phyloP scores from a whole-genome alignment of 2,888 invertebrate species.

The Hydroisotoma schaefferi region DNA sequence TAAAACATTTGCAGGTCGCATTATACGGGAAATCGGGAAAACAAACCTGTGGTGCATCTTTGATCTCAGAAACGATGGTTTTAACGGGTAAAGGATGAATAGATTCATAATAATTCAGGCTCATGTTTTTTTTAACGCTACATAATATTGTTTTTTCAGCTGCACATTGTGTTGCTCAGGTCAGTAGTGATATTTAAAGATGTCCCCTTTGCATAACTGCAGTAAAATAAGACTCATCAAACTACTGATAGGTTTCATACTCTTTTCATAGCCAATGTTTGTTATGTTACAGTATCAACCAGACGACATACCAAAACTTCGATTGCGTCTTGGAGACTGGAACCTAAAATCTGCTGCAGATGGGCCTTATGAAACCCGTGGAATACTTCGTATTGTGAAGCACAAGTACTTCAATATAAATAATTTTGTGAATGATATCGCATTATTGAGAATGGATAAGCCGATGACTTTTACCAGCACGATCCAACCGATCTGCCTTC shows the following conservation, averaged over 20 bases:
- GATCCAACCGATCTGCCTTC: constrained; percentile 72
- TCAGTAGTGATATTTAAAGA: neutral
- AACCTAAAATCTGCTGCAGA: constrained; percentile 73
- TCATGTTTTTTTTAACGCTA: no score
- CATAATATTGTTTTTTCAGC: constrained; percentile 69
- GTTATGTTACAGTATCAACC: constrained; percentile 52
- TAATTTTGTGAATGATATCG: constrained; percentile 79
- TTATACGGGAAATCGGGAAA: constrained; percentile 31
- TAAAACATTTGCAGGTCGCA: constrained; percentile 23
- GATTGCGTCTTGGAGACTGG: constrained; percentile 75
- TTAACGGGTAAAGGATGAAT: no score
- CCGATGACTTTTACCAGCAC: constrained; percentile 69
- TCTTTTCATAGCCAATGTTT: neutral
- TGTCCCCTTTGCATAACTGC: neutral
- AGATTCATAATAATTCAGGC: no score
- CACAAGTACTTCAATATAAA: constrained; percentile 79
- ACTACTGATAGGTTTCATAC: neutral
- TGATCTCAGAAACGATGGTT: constrained; percentile 54
- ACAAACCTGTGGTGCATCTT: constrained; percentile 35
- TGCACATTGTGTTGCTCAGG: constrained; percentile 71
- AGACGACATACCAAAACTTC: constrained; percentile 78
- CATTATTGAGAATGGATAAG: constrained; percentile 72
- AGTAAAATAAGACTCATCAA: neutral
- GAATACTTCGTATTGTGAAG: constrained; percentile 75
- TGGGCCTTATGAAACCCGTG: constrained; percentile 70